A percentile compares a stretch with the other conserved stretches of the same genome.
phyloP scores from a whole-genome alignment of 2,888 invertebrate genomes.

The Myopa tessellatipennis region DNA sequence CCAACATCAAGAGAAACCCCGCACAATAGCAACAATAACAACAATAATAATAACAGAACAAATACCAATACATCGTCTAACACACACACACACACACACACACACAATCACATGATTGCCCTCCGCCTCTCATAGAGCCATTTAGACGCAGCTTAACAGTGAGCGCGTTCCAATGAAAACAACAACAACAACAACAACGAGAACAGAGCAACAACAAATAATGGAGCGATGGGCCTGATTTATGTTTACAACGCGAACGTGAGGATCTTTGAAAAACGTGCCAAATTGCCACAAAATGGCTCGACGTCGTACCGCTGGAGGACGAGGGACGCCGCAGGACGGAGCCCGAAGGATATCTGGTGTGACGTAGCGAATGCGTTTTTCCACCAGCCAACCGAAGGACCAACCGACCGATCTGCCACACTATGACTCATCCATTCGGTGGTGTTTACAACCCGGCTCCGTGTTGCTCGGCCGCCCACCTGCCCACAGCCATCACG shows the following conservation, averaged over 20 bases:
- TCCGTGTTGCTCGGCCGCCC: conserved; percentile 11
- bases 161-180: neutral
- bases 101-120: neutral
- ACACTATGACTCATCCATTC: neutral
- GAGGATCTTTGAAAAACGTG: conserved; percentile 60
- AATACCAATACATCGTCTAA: neutral
- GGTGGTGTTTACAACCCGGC: neutral
- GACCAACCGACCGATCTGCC: neutral
- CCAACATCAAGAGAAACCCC: conserved; percentile 21
- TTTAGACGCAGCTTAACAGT: neutral
- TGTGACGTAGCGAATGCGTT: neutral
- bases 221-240: conserved; percentile 58
- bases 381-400: neutral
- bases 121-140: neutral
- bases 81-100: conserved; percentile 1
- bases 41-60: neutral
- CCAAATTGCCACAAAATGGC: conserved; percentile 49
- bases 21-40: conserved; percentile 20
- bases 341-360: neutral
- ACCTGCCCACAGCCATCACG: conserved; percentile 42
- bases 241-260: conserved; percentile 60
- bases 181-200: conserved; percentile 23
- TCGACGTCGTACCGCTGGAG: conserved; percentile 3
- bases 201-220: conserved; percentile 50
- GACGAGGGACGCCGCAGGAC: neutral